Base-by-base conservation (phyloP, 2,888 invertebrate species). In the Drosophila longiperda region DNA sequence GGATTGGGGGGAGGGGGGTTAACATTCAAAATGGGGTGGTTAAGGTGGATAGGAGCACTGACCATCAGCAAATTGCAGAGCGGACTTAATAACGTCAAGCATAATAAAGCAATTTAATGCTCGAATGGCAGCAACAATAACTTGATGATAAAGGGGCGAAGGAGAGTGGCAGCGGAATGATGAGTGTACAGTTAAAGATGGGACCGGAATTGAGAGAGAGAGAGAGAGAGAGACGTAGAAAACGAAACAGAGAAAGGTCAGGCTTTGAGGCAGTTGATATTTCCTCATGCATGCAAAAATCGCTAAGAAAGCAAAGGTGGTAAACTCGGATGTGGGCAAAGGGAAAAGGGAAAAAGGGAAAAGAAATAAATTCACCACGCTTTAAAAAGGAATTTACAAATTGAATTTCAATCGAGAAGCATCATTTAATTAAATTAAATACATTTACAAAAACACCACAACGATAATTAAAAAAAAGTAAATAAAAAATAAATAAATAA, bases 71-170 rank as follows among this genome's bases (percentile, higher is more conserved):
- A 85, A 82, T 80, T 85, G 83, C 76, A 80, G 72, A 78, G 72
- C 73, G 78, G 80, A 70, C 85, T 78, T 80, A 83, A 85, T 73
- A 82, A 80, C 83, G 83, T 82, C 80, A 87, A 87, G 84, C 86
- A 87, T 85, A 85, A 87, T 87, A 87, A 85, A 85, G 88, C 88
- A 88, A 85, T 85, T 85, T 87, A 87, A 87, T 87, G 88, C 83
- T 80, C 61, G 80, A 85, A 72, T 59, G 63, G 38, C 63, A 63
- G 45, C 84, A 82, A 73, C 73, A 82, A 82, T 79, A 77, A 68
- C 67, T 48, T 65, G 50, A 17, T 40, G 52, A 15, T 32, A 20
- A 58, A 65, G 52, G 59, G 63, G 42, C 36, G 17, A 8, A 12
- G 11, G n/a, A 42, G 42, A 2, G 34, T 3, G 38, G 54, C 0